These are phyloP conservation scores for Cerceris rybyensis DNA, from an alignment of 2,888 invertebrate species.

Conservation along the genomic window DNA sequence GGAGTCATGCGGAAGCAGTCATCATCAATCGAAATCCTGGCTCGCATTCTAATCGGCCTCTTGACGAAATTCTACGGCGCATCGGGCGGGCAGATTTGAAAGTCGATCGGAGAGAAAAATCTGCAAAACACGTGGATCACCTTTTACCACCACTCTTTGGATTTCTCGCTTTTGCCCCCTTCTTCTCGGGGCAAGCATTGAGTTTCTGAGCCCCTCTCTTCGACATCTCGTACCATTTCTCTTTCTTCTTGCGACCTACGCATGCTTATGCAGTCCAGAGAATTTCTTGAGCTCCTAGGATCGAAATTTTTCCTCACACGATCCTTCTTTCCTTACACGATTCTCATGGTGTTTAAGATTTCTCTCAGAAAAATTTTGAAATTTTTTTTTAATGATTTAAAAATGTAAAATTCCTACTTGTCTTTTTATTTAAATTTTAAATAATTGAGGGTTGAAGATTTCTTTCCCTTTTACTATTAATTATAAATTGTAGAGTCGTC, in stretches of 20 bases:
- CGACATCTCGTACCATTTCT: constrained; percentile 25
- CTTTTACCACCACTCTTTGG: constrained; percentile 36
- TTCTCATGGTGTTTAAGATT: too few relatives aligned
- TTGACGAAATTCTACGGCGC: constrained; percentile 60
- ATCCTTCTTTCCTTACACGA: too few relatives aligned
- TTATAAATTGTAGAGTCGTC: too few relatives aligned
- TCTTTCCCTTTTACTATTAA: too few relatives aligned
- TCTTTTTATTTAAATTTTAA: too few relatives aligned
- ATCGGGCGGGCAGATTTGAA: constrained; percentile 59
- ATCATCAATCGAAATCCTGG: constrained; percentile 40
- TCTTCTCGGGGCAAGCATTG: neutral
- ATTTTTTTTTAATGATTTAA: too few relatives aligned
- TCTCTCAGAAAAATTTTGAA: too few relatives aligned
- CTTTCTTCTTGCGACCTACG: constrained; percentile 17
- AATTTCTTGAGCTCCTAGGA: neutral
- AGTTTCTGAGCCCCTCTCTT: neutral
- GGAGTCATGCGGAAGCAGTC: constrained; percentile 52
- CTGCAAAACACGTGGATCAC: constrained; percentile 63
- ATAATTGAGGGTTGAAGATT: too few relatives aligned
- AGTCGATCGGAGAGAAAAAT: constrained; percentile 65
- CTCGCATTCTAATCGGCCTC: constrained; percentile 56
- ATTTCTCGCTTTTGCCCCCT: neutral
- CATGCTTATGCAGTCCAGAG: neutral
- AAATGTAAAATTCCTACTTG: too few relatives aligned
- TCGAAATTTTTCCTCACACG: too few relatives aligned